Conservation (phyloP, 2,113 vertebrate species). For the Tyrannus savana region DNA sequence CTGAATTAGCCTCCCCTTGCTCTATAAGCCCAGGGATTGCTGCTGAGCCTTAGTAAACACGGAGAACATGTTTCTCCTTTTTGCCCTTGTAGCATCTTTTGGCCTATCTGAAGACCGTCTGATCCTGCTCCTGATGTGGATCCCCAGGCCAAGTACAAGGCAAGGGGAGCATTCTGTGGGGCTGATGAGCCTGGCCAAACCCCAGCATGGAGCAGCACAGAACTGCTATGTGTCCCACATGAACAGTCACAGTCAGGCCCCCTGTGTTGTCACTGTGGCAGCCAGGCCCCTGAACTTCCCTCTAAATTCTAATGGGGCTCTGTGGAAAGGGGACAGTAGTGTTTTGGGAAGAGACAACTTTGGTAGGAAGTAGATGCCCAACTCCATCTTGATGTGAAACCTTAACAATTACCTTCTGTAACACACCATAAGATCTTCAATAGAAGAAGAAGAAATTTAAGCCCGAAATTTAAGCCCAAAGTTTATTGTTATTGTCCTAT, state of each 20-base stretch:
- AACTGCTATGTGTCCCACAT: not conserved
- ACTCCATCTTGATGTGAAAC: not conserved
- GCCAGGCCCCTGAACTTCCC: not conserved
- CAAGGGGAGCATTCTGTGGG: not conserved
- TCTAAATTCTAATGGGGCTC: not conserved
- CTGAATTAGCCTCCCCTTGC: not conserved
- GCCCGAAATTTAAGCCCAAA: not conserved
- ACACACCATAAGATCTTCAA: not conserved
- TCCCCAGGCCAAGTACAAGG: fast-evolving
- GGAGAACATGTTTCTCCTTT: not conserved
- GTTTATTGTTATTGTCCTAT: not conserved
- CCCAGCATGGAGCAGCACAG: not conserved
- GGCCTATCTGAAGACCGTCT: not conserved
- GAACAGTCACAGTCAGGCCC: not conserved
- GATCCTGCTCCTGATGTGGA: not conserved
- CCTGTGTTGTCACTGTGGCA: fast-evolving
- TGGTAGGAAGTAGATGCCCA: not conserved
- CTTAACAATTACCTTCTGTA: not conserved
- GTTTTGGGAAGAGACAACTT: not conserved
- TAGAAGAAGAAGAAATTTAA: not conserved
- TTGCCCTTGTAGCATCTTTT: not conserved
- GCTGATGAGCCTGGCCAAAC: not conserved
- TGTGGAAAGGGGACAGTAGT: not conserved
- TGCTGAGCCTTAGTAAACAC: not conserved
- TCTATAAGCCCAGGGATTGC: not conserved